A percentile compares a stretch with the other conserved stretches of the same genome.
Conservation (phyloP, 2,888 invertebrate genomes). For the Chromoteleia sp. region DNA sequence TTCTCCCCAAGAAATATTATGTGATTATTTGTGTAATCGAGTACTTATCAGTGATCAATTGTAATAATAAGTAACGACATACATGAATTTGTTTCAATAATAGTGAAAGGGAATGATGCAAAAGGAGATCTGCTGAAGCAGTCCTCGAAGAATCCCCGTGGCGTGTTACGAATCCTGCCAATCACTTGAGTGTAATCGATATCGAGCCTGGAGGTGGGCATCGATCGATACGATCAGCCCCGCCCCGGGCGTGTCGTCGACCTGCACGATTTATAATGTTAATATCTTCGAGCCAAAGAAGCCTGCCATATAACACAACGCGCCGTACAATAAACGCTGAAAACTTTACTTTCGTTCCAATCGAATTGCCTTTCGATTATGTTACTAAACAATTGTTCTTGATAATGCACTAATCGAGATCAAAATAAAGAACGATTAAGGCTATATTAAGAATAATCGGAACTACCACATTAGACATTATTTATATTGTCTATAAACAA, state of each 20-base stretch:
- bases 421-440: too few relatives aligned
- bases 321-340: conserved; percentile 43
- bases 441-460: too few relatives aligned
- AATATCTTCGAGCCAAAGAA: conserved; percentile 78
- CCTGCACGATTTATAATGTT: conserved; percentile 83
- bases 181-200: conserved; percentile 83
- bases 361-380: conserved; percentile 48
- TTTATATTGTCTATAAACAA: too few relatives aligned
- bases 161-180: conserved; percentile 83
- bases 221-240: conserved; percentile 82
- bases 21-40: conserved; percentile 16
- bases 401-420: conserved; percentile 16
- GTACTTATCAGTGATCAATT: conserved; percentile 37
- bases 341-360: conserved; percentile 52
- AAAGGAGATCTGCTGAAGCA: conserved; percentile 60
- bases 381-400: conserved; percentile 52
- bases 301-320: conserved; percentile 34
- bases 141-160: conserved; percentile 76
- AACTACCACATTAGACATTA: too few relatives aligned
- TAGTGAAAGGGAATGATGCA: conserved; percentile 59
- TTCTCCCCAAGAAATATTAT: too few relatives aligned
- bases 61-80: conserved; percentile 46
- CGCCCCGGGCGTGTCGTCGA: conserved; percentile 83
- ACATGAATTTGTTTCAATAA: conserved; percentile 57
- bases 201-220: conserved; percentile 80